These are phyloP conservation scores for Zaprionus taronus DNA, from an alignment of 1,140 invertebrate species.

Conservation along the genomic window DNA sequence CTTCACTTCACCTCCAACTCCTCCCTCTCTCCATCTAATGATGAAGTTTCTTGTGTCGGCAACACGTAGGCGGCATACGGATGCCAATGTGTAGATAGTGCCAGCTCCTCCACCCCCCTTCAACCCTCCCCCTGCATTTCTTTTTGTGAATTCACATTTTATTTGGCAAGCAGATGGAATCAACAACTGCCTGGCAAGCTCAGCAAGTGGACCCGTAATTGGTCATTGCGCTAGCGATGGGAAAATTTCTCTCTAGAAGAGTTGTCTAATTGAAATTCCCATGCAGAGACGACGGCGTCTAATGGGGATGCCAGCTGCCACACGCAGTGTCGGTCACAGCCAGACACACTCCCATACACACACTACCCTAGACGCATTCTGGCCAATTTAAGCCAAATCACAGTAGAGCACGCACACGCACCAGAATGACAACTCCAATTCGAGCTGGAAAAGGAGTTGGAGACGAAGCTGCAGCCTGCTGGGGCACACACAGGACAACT, in stretches of 20 bases:
- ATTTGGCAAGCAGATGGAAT: slow-evolving; percentile 41
- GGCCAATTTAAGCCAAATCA: slow-evolving; percentile 56
- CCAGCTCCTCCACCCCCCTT: background rate
- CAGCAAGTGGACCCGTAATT: slow-evolving; percentile 34
- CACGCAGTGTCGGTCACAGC: slow-evolving; percentile 13
- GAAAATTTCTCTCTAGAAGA: slow-evolving; percentile 40
- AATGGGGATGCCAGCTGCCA: slow-evolving; percentile 46
- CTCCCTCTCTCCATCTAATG: background rate
- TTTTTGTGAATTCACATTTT: slow-evolving; percentile 21
- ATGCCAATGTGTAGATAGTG: slow-evolving; percentile 45
- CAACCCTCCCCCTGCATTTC: background rate
- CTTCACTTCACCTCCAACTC: too few species aligned
- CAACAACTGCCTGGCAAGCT: slow-evolving; percentile 26
- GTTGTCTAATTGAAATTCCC: slow-evolving; percentile 60
- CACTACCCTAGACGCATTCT: background rate
- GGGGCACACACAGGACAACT: slow-evolving; percentile 26
- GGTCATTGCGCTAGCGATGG: slow-evolving; percentile 32
- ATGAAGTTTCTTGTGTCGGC: background rate
- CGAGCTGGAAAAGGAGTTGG: slow-evolving; percentile 6
- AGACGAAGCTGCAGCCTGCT: background rate
- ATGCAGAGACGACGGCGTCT: slow-evolving; percentile 35
- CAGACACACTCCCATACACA: slow-evolving; percentile 27
- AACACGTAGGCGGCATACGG: slow-evolving; percentile 51
- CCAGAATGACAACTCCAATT: background rate
- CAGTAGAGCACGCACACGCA: slow-evolving; percentile 52